Evolutionary conservation across 2,888 invertebrate genomes (phyloP).

Genomic region (Hesperia comma): DNA sequence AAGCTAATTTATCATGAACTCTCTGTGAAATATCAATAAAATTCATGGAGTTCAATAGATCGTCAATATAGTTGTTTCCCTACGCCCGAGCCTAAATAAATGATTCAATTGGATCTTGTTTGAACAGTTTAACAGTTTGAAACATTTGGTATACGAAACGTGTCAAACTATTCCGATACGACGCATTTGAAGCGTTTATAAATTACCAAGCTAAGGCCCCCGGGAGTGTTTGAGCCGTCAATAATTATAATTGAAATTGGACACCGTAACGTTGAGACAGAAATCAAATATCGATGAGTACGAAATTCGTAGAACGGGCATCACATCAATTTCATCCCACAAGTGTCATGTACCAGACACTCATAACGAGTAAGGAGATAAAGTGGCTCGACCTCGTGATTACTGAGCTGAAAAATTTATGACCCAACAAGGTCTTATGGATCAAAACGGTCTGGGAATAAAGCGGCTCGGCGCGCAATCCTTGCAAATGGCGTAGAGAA

Average conservation of each 20-base stretch:
- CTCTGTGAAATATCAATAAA: too few relatives aligned
- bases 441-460: constrained; percentile 14
- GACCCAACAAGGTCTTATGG: constrained; percentile 29
- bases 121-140: too few relatives aligned
- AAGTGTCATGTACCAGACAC: constrained; percentile 19
- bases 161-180: too few relatives aligned
- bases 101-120: too few relatives aligned
- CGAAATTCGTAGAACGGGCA: background rate
- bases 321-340: constrained; percentile 18
- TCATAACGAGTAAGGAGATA: constrained; percentile 42
- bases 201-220: too few relatives aligned
- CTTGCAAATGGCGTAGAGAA: background rate
- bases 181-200: too few relatives aligned
- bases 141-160: too few relatives aligned
- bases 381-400: constrained; percentile 49
- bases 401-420: constrained; percentile 36
- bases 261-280: background rate
- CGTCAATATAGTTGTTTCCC: too few relatives aligned
- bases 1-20: too few relatives aligned
- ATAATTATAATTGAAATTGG: background rate
- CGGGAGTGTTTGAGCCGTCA: background rate
- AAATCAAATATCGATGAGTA: background rate
- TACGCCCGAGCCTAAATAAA: too few relatives aligned
- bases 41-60: too few relatives aligned
- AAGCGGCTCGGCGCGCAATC: background rate